phyloP scores from a whole-genome alignment of 2,888 invertebrate species.

The Gisinianus flammeolus region DNA sequence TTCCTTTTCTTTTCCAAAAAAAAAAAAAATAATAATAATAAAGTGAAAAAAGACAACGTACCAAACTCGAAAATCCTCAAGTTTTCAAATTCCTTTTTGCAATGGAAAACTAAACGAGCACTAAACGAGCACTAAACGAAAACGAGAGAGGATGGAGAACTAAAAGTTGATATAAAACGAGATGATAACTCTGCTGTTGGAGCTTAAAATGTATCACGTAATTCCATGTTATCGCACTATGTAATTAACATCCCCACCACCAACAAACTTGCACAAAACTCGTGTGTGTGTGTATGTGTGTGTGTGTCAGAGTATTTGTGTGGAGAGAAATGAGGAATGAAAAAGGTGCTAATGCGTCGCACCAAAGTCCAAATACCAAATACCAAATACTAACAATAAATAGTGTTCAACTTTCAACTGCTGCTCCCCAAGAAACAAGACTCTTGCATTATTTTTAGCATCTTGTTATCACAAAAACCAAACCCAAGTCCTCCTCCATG shows the following conservation, averaged over 20 bases:
- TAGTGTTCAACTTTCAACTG: neutral
- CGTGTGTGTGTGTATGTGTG: neutral
- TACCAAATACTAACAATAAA: neutral
- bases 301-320: neutral
- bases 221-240: constrained; percentile 2
- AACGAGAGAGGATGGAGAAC: no score
- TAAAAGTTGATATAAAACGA: no score
- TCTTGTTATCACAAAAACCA: constrained; percentile 25
- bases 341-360: constrained; percentile 32
- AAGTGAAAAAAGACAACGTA: neutral
- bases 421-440: neutral
- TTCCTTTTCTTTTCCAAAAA: no score
- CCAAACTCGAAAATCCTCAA: neutral
- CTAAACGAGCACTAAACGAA: no score
- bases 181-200: neutral
- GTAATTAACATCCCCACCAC: neutral
- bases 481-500: neutral
- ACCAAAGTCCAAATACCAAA: neutral
- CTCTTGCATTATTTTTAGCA: constrained; percentile 31
- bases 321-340: neutral
- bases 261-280: neutral
- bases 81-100: neutral
- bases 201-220: constrained; percentile 7
- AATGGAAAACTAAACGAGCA: neutral
- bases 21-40: neutral